Base-by-base conservation (phyloP, 2,113 vertebrate genomes). In the Cariama cristata region DNA sequence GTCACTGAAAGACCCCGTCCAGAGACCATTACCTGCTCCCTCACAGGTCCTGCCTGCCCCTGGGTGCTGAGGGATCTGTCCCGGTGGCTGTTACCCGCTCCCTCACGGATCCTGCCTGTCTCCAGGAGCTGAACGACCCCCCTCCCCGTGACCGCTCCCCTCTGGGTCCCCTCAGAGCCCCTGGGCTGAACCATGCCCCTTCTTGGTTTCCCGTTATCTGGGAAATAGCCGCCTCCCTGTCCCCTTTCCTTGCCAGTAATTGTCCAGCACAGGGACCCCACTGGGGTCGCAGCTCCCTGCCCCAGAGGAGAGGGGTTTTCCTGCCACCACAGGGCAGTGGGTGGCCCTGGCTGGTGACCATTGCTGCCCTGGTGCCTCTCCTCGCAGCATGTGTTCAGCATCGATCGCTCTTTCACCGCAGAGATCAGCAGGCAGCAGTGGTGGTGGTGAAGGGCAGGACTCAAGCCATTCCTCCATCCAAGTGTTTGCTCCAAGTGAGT, bases 401-500 rank as follows among this genome's bases (percentile, higher is more conserved):
- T 28, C 32, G 1, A 8, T 49, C 1, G 3, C 18, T 50, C n/a
- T 59, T 63, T 42, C 50, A 13, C 11, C 3, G 3, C 18, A 16
- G 30, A 4, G 21, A 35, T 79, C 58, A 12, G 42, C 56, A 45
- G 44, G 60, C 11, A 14, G 56, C 2, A 5, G 18, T 26, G 53
- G 28, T 6, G 3, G 18, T 26, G 53, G 28, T 6, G 3, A 35
- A 85, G 73, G 38, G 50, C 75, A 81, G 75, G 67, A 92, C 72
- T 92, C 88, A 47, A 32, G 76, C 80, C 10, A 6, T 3, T 6
- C 82, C 28, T 23, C 56, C 49, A 2, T n/a, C 62, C 50, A 0
- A 1, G 67, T 7, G 3, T 71, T 73, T 12, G 55, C 28, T 66
- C 23, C 1, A 2, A 21, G n/a, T 2, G 32, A 64, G 44, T 0